A percentile compares a stretch with the other conserved stretches of the same genome.
These are phyloP conservation scores for Selenia dentaria DNA, from an alignment of 2,888 invertebrate genomes.

Conservation along the genomic window DNA sequence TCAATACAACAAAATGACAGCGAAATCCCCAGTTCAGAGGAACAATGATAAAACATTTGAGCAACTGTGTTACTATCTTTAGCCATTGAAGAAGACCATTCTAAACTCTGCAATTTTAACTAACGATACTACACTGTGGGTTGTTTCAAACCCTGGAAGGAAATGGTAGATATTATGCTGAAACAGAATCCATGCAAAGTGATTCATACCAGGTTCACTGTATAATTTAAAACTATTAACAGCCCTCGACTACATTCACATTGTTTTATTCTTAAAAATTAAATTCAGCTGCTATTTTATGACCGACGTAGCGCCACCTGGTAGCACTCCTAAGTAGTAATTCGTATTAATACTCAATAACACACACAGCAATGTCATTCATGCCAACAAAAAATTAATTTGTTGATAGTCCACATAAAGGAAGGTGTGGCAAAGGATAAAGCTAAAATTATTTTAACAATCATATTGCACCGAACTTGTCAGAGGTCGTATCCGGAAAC, in stretches of 20 bases:
- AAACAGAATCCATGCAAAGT: neutral
- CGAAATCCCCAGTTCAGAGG: neutral
- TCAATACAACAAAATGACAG: too few relatives aligned
- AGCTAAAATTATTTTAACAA: too few relatives aligned
- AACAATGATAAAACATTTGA: neutral
- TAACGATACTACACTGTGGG: neutral
- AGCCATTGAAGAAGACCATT: neutral
- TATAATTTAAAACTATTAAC: slow-evolving; percentile 41
- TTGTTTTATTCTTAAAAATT: slow-evolving; percentile 10
- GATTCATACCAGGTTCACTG: neutral
- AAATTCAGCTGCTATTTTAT: slow-evolving; percentile 10
- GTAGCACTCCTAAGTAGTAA: neutral
- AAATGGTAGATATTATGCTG: slow-evolving; percentile 15
- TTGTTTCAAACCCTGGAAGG: slow-evolving; percentile 13
- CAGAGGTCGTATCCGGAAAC: too few relatives aligned
- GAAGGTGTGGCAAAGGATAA: too few relatives aligned
- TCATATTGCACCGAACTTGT: too few relatives aligned
- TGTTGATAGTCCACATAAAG: too few relatives aligned
- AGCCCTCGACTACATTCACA: slow-evolving; percentile 42
- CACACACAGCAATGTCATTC: too few relatives aligned
- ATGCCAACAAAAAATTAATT: too few relatives aligned
- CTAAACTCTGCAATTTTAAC: neutral
- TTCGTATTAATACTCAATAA: too few relatives aligned
- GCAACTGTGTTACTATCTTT: neutral
- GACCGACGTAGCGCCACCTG: neutral